A percentile compares a stretch with the other conserved stretches of the same genome.
These are phyloP conservation scores for Pionites leucogaster DNA, from an alignment of 2,113 vertebrate genomes.

Conservation along the genomic window DNA sequence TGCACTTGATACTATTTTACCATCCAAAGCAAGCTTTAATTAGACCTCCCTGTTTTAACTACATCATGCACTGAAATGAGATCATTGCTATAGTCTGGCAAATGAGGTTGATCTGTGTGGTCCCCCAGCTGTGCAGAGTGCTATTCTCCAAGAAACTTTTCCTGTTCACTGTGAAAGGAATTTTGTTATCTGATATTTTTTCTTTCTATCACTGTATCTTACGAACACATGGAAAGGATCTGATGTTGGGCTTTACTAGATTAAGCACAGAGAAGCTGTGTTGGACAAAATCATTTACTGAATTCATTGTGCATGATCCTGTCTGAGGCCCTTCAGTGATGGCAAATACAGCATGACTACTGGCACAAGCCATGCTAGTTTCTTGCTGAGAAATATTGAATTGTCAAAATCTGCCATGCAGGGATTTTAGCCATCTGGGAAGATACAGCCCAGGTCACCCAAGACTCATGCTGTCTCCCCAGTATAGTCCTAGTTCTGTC, in stretches of 20 bases:
- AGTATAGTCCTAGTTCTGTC: neutral
- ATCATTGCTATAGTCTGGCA: conserved; percentile 40
- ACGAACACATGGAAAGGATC: neutral
- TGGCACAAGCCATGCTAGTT: neutral
- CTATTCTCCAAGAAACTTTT: conserved; percentile 54
- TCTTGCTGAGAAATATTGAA: neutral
- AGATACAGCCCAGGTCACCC: neutral
- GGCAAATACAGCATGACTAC: neutral
- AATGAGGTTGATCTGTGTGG: conserved; percentile 63
- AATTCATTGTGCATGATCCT: neutral
- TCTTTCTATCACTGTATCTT: neutral
- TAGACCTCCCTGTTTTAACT: conserved; percentile 42
- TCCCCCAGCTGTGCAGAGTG: conserved; percentile 62
- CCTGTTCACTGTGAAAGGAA: conserved; percentile 20
- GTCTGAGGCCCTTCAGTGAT: neutral
- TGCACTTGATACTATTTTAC: conserved; percentile 24
- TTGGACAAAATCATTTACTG: neutral
- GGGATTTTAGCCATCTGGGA: neutral
- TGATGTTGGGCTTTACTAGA: neutral
- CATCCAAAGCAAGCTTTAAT: conserved; percentile 18
- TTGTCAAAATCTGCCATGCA: neutral
- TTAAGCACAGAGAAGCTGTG: neutral
- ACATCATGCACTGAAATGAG: conserved; percentile 53
- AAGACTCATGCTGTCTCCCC: neutral
- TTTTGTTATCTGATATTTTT: neutral